Percentiles rank a stretch among this genome's conserved stretches.
Conservation (phyloP, 2,113 vertebrate genomes). For the Tylochromis polylepis region DNA sequence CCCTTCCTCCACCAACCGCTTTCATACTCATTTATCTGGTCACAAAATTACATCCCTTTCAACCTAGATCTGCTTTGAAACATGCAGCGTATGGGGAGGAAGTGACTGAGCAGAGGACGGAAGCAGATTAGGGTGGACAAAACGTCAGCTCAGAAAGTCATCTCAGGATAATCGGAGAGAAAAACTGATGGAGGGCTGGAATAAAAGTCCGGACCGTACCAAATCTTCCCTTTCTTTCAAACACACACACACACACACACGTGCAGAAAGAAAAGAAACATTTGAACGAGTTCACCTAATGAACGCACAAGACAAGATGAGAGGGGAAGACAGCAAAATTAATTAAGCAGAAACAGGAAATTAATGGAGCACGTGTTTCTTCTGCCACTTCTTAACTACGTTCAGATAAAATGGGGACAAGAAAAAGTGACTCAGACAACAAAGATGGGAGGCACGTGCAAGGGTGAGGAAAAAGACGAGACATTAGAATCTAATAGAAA, state of each 20-base stretch:
- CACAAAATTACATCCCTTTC: slow-evolving; percentile 48
- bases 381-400: background rate
- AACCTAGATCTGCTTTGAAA: slow-evolving; percentile 56
- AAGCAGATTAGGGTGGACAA: slow-evolving; percentile 39
- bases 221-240: background rate
- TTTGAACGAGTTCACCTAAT: slow-evolving; percentile 32
- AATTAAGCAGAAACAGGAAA: slow-evolving; percentile 41
- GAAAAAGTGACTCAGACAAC: slow-evolving; percentile 5
- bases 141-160: slow-evolving; percentile 13
- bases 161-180: slow-evolving; percentile 44
- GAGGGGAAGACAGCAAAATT: slow-evolving; percentile 21
- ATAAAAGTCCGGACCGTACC: slow-evolving; percentile 8
- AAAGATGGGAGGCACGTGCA: background rate
- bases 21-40: slow-evolving; percentile 41
- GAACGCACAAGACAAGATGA: slow-evolving; percentile 4
- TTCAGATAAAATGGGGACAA: slow-evolving; percentile 18
- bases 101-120: slow-evolving; percentile 24
- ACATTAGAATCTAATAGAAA: slow-evolving; percentile 21
- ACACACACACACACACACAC: background rate
- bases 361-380: slow-evolving; percentile 21
- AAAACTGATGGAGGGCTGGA: slow-evolving; percentile 42
- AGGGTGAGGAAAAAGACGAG: background rate
- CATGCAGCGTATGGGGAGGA: background rate
- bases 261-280: background rate
- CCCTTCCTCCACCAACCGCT: slow-evolving; percentile 15